Percentiles rank a stretch among this genome's conserved stretches.
phyloP scores from a whole-genome alignment of 2,797 vertebrate genomes.

The Pipistrellus pipistrellus region DNA sequence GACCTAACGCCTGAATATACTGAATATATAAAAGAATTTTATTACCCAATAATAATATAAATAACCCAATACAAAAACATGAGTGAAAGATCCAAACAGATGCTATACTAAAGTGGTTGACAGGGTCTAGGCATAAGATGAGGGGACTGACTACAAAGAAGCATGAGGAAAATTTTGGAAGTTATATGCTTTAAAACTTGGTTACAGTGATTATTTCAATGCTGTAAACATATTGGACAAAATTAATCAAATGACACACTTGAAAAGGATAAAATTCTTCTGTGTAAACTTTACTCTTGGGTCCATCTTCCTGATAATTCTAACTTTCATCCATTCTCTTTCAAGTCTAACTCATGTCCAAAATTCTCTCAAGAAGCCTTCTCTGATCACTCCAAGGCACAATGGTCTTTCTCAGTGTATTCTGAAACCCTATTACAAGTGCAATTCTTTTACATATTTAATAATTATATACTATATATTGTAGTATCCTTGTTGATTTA shows the following conservation, averaged over 20 bases:
- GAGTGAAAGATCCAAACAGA: neutral
- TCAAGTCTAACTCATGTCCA: neutral
- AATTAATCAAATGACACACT: neutral
- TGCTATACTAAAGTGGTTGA: neutral
- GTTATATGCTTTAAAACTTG: neutral
- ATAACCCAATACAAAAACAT: neutral
- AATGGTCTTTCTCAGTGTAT: neutral
- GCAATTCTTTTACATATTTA: neutral
- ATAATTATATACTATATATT: neutral
- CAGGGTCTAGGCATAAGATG: neutral
- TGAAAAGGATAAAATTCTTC: constrained; percentile 6
- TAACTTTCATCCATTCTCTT: neutral
- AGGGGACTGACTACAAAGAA: neutral
- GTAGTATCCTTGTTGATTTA: neutral
- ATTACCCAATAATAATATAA: neutral
- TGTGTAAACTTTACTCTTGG: neutral
- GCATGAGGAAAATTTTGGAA: neutral
- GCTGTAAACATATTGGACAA: neutral
- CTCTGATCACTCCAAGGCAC: neutral
- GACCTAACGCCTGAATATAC: neutral
- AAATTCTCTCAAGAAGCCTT: neutral
- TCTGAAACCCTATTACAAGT: neutral
- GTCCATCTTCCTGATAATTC: neutral
- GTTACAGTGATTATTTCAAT: neutral
- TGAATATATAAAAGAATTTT: neutral